Evolutionary conservation across 2,888 invertebrate species (phyloP), one percentile per base, ranked within the genome.

Genomic region (Autographa gamma): DNA sequence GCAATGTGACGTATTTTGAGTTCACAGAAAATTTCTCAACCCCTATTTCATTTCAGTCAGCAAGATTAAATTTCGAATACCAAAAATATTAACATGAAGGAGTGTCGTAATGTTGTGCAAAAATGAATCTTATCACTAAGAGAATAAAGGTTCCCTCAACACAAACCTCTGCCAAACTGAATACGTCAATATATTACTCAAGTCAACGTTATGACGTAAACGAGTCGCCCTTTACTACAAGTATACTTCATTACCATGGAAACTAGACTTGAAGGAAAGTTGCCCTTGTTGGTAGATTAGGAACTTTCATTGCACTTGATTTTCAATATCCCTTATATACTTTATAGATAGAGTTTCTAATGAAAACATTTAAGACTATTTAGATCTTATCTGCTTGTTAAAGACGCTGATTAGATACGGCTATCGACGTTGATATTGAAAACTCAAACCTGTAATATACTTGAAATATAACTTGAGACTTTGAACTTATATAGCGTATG

Each of bases 211-310:
- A 16, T 66, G 34, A 9, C 11, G 41, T 62, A 52, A 61, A 54
- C 18, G 58, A 54, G 32, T 59, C 64, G 38, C 38, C 59, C 13
- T 43, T 61, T 56, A 60, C 59, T 41, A 16, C 67, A 41, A 61
- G 25, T 60, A 18, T 25, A 34, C 59, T 25, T 54, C 8, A 69
- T 65, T 67, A 43, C 64, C 63, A 65, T 70, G 38, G 48, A 72
- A 68, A 76, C 63, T 70, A 52, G 67, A 19, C 41, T 58, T 52
- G 18, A 48, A 68, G 64, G 73, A 71, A 79, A 79, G 76, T 67
- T 41, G 61, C 62, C 54, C 75, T 66, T 48, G 59, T 16, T 61
- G 14, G 48, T 66, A 60, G 73, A 72, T 70, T 72, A 66, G 25
- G 68, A 66, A 69, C 73, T 79, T 76, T 73, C 70, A 54, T 69